Evolutionary conservation across 2,113 vertebrate species (phyloP).

Genomic region (Paraplagusia blochii): DNA sequence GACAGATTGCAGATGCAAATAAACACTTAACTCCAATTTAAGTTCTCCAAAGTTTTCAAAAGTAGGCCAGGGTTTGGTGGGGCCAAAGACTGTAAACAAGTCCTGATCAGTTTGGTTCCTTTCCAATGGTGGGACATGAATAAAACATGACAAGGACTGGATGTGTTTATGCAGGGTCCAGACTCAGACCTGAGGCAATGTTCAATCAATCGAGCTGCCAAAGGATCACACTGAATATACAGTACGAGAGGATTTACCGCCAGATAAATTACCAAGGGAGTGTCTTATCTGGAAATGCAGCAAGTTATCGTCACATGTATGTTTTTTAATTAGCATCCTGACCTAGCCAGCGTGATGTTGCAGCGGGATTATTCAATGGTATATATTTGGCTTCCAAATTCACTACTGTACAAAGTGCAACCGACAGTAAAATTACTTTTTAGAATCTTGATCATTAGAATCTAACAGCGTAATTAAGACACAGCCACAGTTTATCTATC

Average conservation of each 20-base stretch:
- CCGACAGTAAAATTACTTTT: constrained; percentile 24
- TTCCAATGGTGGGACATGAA: constrained; percentile 61
- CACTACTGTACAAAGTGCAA: not conserved
- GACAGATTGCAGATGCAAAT: constrained; percentile 9
- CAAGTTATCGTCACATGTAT: constrained; percentile 46
- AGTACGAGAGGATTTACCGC: constrained; percentile 23
- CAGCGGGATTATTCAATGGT: too few relatives aligned
- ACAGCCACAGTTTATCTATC: constrained; percentile 26
- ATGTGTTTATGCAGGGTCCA: constrained; percentile 61
- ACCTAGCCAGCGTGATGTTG: not conserved
- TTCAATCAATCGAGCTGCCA: constrained; percentile 65
- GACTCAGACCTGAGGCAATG: constrained; percentile 57
- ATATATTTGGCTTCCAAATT: constrained; percentile 3
- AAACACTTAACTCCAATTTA: constrained; percentile 47
- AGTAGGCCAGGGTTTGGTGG: constrained; percentile 64
- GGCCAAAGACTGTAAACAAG: constrained; percentile 62
- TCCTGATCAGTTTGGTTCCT: constrained; percentile 61
- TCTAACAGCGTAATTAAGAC: constrained; percentile 21
- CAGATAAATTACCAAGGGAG: constrained; percentile 47
- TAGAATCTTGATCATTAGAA: constrained; percentile 28
- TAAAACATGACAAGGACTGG: constrained; percentile 64
- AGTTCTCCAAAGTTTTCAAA: constrained; percentile 55
- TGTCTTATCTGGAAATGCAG: constrained; percentile 42
- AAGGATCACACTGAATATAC: constrained; percentile 47
- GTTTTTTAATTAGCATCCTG: constrained; percentile 44